These are phyloP conservation scores for Melipona bicolor DNA, from an alignment of 2,888 invertebrate species.

Conservation along the genomic window DNA sequence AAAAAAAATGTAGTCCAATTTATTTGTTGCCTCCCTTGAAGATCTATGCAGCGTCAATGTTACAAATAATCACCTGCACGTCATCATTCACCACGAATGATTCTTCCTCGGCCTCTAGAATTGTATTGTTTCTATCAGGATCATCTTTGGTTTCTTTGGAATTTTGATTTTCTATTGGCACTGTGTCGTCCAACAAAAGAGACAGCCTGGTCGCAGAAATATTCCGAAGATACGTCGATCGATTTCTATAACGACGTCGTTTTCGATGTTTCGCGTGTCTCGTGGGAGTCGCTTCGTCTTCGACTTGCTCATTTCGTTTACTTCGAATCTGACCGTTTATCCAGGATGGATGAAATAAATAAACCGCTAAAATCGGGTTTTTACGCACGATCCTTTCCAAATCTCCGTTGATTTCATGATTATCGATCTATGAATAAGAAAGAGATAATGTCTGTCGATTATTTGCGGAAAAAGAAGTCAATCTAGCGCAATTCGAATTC, in stretches of 20 bases:
- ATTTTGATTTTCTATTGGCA: not conserved
- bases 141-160: conserved; percentile 10
- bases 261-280: conserved; percentile 66
- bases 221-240: conserved; percentile 28
- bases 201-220: not conserved
- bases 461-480: not conserved
- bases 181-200: not conserved
- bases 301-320: conserved; percentile 34
- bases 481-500: not conserved
- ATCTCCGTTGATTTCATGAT: not conserved
- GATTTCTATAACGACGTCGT: conserved; percentile 64
- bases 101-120: conserved; percentile 24
- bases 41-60: not conserved
- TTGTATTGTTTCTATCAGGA: not conserved
- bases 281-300: conserved; percentile 37
- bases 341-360: not conserved
- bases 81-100: not conserved
- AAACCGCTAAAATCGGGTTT: not conserved
- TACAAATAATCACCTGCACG: conserved; percentile 12
- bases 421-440: not conserved
- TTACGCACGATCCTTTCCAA: not conserved
- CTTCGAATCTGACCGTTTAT: not conserved
- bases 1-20: not conserved
- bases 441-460: not conserved
- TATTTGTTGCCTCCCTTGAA: not conserved